Base-by-base conservation (phyloP, 2,888 invertebrate species). In the Chymomyza fuscimana region DNA sequence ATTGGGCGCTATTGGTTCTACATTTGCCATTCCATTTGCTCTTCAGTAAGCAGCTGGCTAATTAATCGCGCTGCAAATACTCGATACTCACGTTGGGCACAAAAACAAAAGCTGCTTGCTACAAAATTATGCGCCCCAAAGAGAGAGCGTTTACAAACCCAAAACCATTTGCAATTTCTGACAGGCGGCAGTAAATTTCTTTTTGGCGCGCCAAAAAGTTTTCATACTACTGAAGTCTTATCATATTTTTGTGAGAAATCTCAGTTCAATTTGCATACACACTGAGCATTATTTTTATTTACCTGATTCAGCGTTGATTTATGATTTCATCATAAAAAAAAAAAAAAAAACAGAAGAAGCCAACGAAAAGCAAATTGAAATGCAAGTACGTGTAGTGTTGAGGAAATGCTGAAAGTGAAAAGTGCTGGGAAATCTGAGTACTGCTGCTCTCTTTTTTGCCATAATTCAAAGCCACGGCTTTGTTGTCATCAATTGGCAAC, bases 271-370 rank as follows among this genome's bases (percentile, higher is more conserved):
- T 86, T 86, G 85, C 88, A 86, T 86, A 83, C 88, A 82, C 82
- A 78, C 73, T 70, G 78, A 80, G 79, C 79, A 84, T 79, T 81
- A 87, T 82, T 86, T 87, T 87, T 89, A 87, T 87, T 87, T 87
- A 89, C 87, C 89, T 87, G 84, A 82, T 84, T 83, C 84, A 74
- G 81, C 88, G 86, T 79, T 87, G 87, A 87, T 89, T 87, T 87
- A 87, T 89, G 87, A 89, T 89, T 87, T 86, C 82, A 87, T 83
- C 89, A 72, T 78, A 65, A 59, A 63, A 62, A 65, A 64, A 65
- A 65, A 32, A 29, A 16, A 52, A 10, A 29, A 0, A 4, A 9
- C 25, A 58, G 12, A 58, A 61, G 60, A 62, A 59, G 65, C 36
- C 63, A 36, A 65, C n/a, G 29, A 65, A 64, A 58, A 5, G 19